Conservation (phyloP, 2,113 vertebrate genomes). For the Abramis brama region DNA sequence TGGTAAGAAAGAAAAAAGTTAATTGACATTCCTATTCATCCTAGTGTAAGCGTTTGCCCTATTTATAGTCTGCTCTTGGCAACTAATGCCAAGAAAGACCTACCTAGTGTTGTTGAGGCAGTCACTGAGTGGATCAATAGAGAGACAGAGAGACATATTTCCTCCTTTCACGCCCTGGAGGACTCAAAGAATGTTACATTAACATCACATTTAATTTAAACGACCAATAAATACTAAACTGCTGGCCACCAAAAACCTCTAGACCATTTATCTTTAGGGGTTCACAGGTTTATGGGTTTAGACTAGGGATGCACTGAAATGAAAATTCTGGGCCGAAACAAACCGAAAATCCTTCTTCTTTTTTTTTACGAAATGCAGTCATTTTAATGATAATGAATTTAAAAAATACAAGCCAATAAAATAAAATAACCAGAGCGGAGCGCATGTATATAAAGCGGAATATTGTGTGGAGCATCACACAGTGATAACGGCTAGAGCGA, state of each 20-base stretch:
- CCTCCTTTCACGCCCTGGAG: neutral
- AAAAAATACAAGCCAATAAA: no score
- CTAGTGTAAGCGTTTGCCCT: neutral
- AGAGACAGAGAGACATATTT: slow-evolving; percentile 22
- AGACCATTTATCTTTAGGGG: neutral
- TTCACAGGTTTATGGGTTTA: neutral
- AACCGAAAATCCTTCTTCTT: no score
- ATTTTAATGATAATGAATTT: no score
- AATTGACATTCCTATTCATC: neutral
- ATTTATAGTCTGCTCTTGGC: slow-evolving; percentile 19
- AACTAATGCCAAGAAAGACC: slow-evolving; percentile 50
- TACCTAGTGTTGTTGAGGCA: slow-evolving; percentile 23
- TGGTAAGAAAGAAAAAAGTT: neutral
- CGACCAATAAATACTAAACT: neutral
- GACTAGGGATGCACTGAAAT: neutral
- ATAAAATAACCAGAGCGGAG: no score
- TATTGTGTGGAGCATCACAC: no score
- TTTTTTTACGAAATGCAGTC: no score
- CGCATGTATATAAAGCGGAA: no score
- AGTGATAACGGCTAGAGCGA: no score
- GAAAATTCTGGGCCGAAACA: no score
- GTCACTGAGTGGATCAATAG: slow-evolving; percentile 18
- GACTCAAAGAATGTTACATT: slow-evolving; percentile 17
- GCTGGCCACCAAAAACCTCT: neutral
- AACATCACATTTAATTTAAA: slow-evolving; percentile 11